Evolutionary conservation across 2,113 vertebrate genomes (phyloP).

Genomic region (Mustelus asterias): DNA sequence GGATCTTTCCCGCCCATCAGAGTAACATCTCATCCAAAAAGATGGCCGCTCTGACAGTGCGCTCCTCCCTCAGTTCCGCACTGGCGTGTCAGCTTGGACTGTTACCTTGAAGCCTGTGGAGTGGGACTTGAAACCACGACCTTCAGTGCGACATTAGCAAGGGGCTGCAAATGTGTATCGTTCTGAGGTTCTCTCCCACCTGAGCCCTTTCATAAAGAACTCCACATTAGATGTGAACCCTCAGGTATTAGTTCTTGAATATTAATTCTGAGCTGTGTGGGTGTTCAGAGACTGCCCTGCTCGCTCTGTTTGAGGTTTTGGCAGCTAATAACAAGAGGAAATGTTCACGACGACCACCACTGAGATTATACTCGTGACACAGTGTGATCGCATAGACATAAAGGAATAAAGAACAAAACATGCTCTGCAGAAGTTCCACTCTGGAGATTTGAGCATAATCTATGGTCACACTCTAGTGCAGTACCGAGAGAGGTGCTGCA

Average conservation of each 20-base stretch:
- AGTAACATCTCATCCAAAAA: background rate
- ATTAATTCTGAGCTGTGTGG: background rate
- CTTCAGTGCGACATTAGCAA: background rate
- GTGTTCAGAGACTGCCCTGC: background rate
- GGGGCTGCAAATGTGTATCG: background rate
- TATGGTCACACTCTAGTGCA: background rate
- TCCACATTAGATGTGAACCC: background rate
- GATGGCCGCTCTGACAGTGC: background rate
- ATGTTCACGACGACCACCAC: no score
- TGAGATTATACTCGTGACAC: no score
- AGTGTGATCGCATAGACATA: background rate
- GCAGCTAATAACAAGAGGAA: background rate
- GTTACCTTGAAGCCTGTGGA: background rate
- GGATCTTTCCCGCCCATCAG: background rate
- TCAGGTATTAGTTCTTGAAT: background rate
- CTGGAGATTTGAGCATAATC: background rate
- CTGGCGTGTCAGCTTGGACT: background rate
- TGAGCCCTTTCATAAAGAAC: background rate
- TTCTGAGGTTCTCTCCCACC: background rate
- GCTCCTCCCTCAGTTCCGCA: background rate
- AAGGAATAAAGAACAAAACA: background rate
- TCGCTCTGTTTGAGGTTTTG: background rate
- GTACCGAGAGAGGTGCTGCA: background rate
- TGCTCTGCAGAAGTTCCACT: background rate
- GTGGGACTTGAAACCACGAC: background rate